Percentiles rank a stretch among this genome's conserved stretches.
Conservation (phyloP, 2,797 vertebrate genomes). For the Cuniculus paca region DNA sequence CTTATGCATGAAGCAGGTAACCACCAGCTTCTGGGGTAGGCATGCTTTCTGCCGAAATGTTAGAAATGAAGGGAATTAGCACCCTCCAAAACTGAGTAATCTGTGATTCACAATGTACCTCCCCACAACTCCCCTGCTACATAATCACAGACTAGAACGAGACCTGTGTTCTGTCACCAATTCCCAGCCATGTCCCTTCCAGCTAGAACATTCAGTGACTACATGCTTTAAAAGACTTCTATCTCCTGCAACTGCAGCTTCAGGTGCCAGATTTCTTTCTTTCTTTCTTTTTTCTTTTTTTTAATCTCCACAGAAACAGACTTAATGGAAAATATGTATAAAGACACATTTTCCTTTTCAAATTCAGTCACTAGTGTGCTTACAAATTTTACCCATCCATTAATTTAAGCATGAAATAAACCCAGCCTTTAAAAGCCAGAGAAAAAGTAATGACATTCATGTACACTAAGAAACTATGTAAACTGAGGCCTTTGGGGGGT, state of each 20-base stretch:
- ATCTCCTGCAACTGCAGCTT: conserved; percentile 50
- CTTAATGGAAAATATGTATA: conserved; percentile 41
- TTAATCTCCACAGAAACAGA: conserved; percentile 70
- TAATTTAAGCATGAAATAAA: conserved; percentile 83
- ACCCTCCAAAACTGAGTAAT: not conserved
- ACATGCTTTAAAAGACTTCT: not conserved
- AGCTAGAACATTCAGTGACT: not conserved
- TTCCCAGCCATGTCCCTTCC: not conserved
- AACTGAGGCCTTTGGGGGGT: conserved; percentile 75
- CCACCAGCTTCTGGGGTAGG: not conserved
- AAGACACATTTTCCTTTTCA: conserved; percentile 59
- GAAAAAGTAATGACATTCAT: conserved; percentile 64
- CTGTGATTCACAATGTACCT: not conserved
- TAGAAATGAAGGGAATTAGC: conserved; percentile 16
- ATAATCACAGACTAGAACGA: not conserved
- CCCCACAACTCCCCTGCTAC: not conserved
- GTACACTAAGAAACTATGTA: conserved; percentile 79
- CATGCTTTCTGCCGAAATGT: not conserved
- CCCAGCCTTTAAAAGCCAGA: conserved; percentile 76
- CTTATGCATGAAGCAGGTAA: not conserved
- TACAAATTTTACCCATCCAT: conserved; percentile 83
- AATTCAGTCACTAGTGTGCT: conserved; percentile 67
- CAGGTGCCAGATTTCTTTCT: conserved; percentile 57
- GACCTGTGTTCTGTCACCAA: not conserved
- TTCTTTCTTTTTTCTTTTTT: conserved; percentile 57